phyloP scores from a whole-genome alignment of 1,140 invertebrate species.

The Bicyclus anynana region DNA sequence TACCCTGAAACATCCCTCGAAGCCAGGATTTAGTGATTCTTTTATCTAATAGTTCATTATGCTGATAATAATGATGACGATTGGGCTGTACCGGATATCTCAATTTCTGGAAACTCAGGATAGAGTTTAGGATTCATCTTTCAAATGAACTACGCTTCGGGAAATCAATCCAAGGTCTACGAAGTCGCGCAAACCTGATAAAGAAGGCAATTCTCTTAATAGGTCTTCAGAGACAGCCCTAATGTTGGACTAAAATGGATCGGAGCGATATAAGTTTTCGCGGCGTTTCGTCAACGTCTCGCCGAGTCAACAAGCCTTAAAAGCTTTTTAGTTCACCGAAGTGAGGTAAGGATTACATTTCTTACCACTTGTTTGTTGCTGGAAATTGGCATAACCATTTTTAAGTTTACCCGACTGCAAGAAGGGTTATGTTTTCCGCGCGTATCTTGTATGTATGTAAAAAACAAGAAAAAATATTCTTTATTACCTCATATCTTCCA shows the following conservation, averaged over 20 bases:
- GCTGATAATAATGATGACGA: no score
- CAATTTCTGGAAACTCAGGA: no score
- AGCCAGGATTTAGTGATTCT: no score
- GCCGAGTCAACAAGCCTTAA: slow-evolving; percentile 23
- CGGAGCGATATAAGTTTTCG: slow-evolving; percentile 17
- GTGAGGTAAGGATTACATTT: slow-evolving; percentile 2
- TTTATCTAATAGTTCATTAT: no score
- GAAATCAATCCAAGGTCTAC: neutral
- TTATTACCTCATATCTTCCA: no score
- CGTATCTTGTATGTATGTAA: no score
- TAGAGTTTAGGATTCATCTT: no score
- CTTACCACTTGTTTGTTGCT: neutral
- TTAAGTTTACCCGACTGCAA: no score
- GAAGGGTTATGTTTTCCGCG: neutral
- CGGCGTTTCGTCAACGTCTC: slow-evolving; percentile 18
- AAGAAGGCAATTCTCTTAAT: slow-evolving; percentile 63
- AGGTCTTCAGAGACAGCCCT: slow-evolving; percentile 52
- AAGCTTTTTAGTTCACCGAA: slow-evolving; percentile 18
- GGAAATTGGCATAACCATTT: no score
- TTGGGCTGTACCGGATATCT: no score
- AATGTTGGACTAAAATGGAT: slow-evolving; percentile 59
- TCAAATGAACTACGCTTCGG: neutral
- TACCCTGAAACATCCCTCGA: no score
- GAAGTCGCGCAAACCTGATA: slow-evolving; percentile 37
- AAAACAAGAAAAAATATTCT: no score